Base-by-base conservation (phyloP, 2,888 invertebrate species). In the Brachynemurus nebulosus region DNA sequence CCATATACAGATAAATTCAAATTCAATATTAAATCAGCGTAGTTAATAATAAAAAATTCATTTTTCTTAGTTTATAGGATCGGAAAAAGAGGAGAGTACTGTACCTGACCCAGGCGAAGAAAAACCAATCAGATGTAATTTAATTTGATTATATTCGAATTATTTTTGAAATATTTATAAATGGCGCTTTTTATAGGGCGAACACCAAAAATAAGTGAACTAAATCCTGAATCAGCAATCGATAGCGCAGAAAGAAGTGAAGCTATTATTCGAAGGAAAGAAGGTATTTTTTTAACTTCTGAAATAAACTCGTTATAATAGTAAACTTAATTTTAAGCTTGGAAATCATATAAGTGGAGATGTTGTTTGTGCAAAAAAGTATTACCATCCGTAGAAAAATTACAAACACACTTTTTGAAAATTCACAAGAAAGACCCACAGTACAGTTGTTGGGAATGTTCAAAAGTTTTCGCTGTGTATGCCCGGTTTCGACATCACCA, bases 361-460 rank as follows among this genome's bases (percentile, higher is more conserved):
- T 72, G 72, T 51, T 66, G 65, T 19, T 68, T 70, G 46, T 72
- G 72, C 52, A 64, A 68, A 46, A 61, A 65, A 35, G 63, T 66
- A 56, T 54, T 65, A 37, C 62, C 68, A 39, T 61, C 61, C 45
- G 60, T 66, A 47, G 64, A 67, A 34, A 65, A 68, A 47, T 60
- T 81, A 21, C 62, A 77, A 44, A 68, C 73, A 1, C 81, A 82
- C 55, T 72, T 73, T 39, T 69, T 71, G 48, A 63, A 67, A 5
- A 70, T 72, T 1, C 81, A 81, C 52, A 72, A 73, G 34, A 76
- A 76, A 52, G 70, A 74, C 48, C 67, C 72, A 1, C 73, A 75
- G 4, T 80, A 76, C 53, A 68, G 71, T 54, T 82, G 81, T 56
- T 70, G 74, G 17, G 76, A 80, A 53, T 81, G 81, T 56, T 74